Percentiles rank a stretch among this genome's conserved stretches.
Conservation (phyloP, 2,888 invertebrate species). For the Neocrepidodera transversa region DNA sequence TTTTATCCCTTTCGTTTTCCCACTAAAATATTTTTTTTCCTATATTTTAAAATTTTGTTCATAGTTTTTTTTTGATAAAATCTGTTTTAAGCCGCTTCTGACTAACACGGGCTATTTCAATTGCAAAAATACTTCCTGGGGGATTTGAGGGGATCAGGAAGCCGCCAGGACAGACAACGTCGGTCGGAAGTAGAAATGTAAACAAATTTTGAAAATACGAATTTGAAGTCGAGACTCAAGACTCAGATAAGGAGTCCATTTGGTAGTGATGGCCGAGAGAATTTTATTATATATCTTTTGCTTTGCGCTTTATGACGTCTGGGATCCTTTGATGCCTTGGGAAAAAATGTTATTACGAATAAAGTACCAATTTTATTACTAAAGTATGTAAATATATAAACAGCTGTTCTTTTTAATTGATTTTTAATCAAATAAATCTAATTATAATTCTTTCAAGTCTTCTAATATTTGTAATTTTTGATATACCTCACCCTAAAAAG, state of each 20-base stretch:
- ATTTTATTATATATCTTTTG: slow-evolving; percentile 8
- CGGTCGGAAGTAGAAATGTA: slow-evolving; percentile 9
- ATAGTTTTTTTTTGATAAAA: no score
- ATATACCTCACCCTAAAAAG: no score
- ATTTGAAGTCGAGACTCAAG: neutral
- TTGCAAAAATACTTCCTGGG: slow-evolving; percentile 2
- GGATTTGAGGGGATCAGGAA: neutral
- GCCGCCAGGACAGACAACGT: slow-evolving; percentile 1
- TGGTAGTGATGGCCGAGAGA: neutral
- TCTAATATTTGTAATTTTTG: no score
- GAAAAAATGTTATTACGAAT: neutral
- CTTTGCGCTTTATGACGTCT: neutral
- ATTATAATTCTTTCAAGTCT: no score
- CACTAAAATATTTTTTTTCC: no score
- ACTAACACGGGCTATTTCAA: slow-evolving; percentile 6
- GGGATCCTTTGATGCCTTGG: neutral
- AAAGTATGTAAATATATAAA: no score
- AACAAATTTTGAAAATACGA: slow-evolving; percentile 12
- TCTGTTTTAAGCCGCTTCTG: neutral
- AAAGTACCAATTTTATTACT: no score
- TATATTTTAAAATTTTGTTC: no score
- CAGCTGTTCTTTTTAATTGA: no score
- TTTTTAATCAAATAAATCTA: no score
- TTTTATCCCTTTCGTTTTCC: no score
- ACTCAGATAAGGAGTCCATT: neutral